phyloP scores from a whole-genome alignment of 2,797 vertebrate species.

The Acridotheres tristis region DNA sequence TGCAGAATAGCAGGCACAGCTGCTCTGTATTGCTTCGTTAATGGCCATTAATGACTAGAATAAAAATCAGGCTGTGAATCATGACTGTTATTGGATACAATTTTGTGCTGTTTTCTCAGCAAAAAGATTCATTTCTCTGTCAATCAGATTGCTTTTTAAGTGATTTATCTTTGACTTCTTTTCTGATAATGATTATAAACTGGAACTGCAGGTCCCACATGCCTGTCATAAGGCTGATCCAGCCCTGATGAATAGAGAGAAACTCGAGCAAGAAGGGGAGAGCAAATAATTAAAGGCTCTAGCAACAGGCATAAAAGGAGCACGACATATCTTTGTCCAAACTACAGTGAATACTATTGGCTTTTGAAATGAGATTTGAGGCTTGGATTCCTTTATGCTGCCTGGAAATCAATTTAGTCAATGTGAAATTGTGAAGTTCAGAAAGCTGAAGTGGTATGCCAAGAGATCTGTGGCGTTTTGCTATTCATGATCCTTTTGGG shows the following conservation, averaged over 20 bases:
- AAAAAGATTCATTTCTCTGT: slow-evolving; percentile 8
- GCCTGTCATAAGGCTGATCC: slow-evolving; percentile 1
- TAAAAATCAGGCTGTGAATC: slow-evolving; percentile 54
- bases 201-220: slow-evolving; percentile 11
- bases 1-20: slow-evolving; percentile 39
- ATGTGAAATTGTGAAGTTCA: slow-evolving; percentile 42
- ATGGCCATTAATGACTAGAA: slow-evolving; percentile 43
- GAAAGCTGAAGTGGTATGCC: slow-evolving; percentile 19
- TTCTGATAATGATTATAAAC: slow-evolving; percentile 55
- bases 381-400: slow-evolving; percentile 25
- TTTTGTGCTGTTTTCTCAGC: slow-evolving; percentile 44
- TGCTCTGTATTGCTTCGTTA: slow-evolving; percentile 41
- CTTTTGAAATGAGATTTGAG: slow-evolving; percentile 55
- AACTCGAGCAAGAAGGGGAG: background rate
- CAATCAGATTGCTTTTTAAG: slow-evolving; percentile 14
- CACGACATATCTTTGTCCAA: background rate
- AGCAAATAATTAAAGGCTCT: slow-evolving; percentile 50
- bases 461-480: slow-evolving; percentile 46
- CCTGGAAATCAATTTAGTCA: slow-evolving; percentile 61
- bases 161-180: slow-evolving; percentile 24
- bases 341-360: background rate
- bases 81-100: slow-evolving; percentile 17
- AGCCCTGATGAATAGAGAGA: slow-evolving; percentile 12
- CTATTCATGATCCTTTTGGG: slow-evolving; percentile 55
- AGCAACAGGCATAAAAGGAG: slow-evolving; percentile 32